Evolutionary conservation across 2,888 invertebrate species (phyloP).

Genomic region (Tiliacea aurago): DNA sequence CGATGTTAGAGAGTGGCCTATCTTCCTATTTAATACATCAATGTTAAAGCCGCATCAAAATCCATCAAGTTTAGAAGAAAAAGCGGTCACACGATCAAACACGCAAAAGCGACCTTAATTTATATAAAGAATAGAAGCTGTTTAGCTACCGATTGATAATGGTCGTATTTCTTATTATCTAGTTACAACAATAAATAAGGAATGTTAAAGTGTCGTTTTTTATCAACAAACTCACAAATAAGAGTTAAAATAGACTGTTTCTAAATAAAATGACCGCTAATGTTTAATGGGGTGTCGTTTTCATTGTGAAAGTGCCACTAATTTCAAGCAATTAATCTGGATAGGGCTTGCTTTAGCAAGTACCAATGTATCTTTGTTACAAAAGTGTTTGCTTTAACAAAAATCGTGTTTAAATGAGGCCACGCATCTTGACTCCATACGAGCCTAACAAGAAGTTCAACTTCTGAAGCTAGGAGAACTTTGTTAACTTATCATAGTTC

Average conservation of each 20-base stretch:
- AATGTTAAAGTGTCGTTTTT: slow-evolving; percentile 25
- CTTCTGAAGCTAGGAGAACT: too few species aligned
- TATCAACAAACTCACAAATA: slow-evolving; percentile 62
- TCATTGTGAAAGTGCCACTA: slow-evolving; percentile 65
- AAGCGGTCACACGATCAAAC: too few species aligned
- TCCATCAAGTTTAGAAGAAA: too few species aligned
- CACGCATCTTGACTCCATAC: too few species aligned
- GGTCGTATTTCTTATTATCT: slow-evolving; percentile 10
- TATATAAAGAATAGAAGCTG: neutral
- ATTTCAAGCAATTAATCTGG: slow-evolving; percentile 65
- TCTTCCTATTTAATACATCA: too few species aligned
- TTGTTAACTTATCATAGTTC: too few species aligned
- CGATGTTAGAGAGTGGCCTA: too few species aligned
- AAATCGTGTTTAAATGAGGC: too few species aligned
- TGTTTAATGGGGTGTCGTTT: slow-evolving; percentile 62
- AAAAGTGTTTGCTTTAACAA: too few species aligned
- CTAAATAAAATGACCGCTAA: slow-evolving; percentile 56
- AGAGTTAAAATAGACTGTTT: slow-evolving; percentile 44
- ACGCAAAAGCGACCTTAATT: too few species aligned
- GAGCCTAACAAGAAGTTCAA: too few species aligned
- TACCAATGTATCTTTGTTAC: neutral
- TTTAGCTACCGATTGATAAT: slow-evolving; percentile 2
- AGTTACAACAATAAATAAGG: slow-evolving; percentile 16
- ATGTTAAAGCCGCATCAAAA: too few species aligned
- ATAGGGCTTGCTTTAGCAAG: slow-evolving; percentile 23